Conservation (phyloP, 2,797 vertebrate genomes). For the Lepilemur septentrionalis region DNA sequence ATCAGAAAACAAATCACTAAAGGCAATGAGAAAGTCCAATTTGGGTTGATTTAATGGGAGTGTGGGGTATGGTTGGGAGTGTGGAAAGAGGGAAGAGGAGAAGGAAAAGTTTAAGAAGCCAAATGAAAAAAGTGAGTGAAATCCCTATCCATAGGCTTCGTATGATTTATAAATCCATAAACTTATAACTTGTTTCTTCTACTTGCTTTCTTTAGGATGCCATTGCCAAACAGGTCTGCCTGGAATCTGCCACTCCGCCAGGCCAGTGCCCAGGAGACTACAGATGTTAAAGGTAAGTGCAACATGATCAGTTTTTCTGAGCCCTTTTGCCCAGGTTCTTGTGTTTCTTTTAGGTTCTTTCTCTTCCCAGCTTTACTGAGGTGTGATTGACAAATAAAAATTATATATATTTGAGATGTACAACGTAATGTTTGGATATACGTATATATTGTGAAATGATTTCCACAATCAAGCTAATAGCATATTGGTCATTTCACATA, state of each 20-base stretch:
- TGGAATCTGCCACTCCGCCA: background rate
- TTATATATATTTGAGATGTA: background rate
- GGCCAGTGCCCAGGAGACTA: background rate
- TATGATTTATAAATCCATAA: background rate
- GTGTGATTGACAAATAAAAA: background rate
- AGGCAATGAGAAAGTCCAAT: background rate
- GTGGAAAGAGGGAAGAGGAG: background rate
- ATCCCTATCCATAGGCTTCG: background rate
- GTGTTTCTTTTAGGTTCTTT: background rate
- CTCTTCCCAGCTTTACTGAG: background rate
- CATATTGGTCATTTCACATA: background rate
- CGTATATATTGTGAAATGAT: background rate
- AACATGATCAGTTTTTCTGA: background rate
- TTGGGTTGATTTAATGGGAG: background rate
- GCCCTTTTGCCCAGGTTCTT: background rate
- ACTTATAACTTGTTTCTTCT: background rate
- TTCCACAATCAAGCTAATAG: background rate
- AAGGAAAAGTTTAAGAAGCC: background rate
- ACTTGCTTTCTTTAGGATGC: constrained; percentile 27
- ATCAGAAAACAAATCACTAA: constrained; percentile 21
- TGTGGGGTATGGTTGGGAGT: background rate
- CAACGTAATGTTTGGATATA: background rate
- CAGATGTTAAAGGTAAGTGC: constrained; percentile 46
- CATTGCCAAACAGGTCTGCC: constrained; percentile 54
- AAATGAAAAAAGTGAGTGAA: background rate